Evolutionary conservation across 2,888 invertebrate species (phyloP), one percentile per base, ranked within the genome.

Genomic region (Lepidochrysops patricia): DNA sequence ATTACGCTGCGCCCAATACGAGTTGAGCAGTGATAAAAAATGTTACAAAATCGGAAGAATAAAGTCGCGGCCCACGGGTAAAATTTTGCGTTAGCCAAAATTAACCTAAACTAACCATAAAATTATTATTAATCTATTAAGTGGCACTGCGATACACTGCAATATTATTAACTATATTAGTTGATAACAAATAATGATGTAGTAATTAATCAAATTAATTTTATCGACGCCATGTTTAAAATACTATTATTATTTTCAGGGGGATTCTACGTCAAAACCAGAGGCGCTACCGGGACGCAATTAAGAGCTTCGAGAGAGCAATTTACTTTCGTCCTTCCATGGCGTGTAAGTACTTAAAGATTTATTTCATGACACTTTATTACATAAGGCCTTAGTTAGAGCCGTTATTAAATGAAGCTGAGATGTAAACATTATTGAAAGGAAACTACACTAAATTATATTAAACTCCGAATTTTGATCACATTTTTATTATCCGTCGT

Each of bases 311-410:
- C 86, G 94, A 96, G 82, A 92, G 94, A 74, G 98, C 98, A 69
- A 97, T 98, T 78, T 94, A 95, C 84, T 98, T 95, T 89, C 92
- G 98, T 82, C 97, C 98, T 67, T 95, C 96, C 73, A 92, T 98
- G 85, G 97, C 97, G 79, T 92, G 98, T 98, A 91, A 96, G 96
- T 95, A 62, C 52, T 49, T 25, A 49, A 49, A 57, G 43, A 56
- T 63, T 26, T 63, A 63, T 60, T 58, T 60, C 34, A 59, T 59
- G 57, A 35, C 25, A 50, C 52, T 60, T 56, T 59, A 56, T 58
- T 61, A 26, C 1, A 43, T 57, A 9, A 57, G 23, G 57, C 37
- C 25, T 54, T 57, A 60, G 19, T 54, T 57, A 60, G 19, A 54
- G 13, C 12, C 34, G 9, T 12, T 13, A 13, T 58, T 58, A 49